Evolutionary conservation across 2,888 invertebrate genomes (phyloP).

Genomic region (Callyntrura guangdongensis): DNA sequence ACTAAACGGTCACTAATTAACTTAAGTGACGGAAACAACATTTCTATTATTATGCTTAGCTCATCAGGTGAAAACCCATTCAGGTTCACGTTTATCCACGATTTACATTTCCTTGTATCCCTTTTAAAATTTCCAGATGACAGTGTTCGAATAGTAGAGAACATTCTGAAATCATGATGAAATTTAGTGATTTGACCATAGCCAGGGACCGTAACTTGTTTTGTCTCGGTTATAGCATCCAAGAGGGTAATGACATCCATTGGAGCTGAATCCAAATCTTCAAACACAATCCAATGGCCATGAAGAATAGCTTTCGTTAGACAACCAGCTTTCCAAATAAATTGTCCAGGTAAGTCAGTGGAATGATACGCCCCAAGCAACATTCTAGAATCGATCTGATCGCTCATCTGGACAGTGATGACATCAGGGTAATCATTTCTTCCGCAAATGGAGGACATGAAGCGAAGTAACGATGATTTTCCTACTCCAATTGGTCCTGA

Average conservation of each 20-base stretch:
- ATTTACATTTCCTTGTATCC: conserved; percentile 89
- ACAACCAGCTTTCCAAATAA: conserved; percentile 98
- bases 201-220: conserved; percentile 94
- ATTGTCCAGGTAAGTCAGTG: conserved; percentile 98
- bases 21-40: conserved; percentile 76
- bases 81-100: conserved; percentile 93
- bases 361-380: conserved; percentile 97
- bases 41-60: conserved; percentile 87
- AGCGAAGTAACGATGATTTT: conserved; percentile 96
- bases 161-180: conserved; percentile 95
- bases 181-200: conserved; percentile 93
- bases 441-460: conserved; percentile 89
- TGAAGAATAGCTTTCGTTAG: conserved; percentile 89
- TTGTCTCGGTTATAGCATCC: conserved; percentile 93
- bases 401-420: conserved; percentile 96
- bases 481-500: conserved; percentile 97
- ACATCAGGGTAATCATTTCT: conserved; percentile 87
- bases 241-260: conserved; percentile 96
- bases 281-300: conserved; percentile 95
- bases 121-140: conserved; percentile 46
- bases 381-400: conserved; percentile 98
- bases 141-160: conserved; percentile 90
- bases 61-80: conserved; percentile 92
- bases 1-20: conserved; percentile 79
- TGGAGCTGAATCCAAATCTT: conserved; percentile 98